Evolutionary conservation across 2,113 vertebrate genomes (phyloP), one percentile per base, ranked within the genome.

Genomic region (Agelaius tricolor): DNA sequence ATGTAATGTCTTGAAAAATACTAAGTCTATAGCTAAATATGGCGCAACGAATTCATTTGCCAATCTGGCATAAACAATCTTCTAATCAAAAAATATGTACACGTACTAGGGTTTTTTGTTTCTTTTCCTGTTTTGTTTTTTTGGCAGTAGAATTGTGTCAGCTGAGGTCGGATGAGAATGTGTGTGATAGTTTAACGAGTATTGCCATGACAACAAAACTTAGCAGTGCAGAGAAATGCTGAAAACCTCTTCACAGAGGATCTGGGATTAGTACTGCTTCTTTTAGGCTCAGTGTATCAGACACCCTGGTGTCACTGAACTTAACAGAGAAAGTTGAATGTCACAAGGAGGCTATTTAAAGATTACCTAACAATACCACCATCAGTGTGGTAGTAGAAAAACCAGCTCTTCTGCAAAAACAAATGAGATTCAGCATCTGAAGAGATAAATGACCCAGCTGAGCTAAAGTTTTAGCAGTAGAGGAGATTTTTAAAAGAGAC

Each of bases 81-180:
- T 49, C 31, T 41, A 74, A 74, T n/a, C 0, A 10, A 79, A 85
- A 85, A 59, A 3, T n/a, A 4, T 13, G 6, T 73, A 80, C 66
- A 35, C 0, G 2, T 47, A 54, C 12, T 16, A 20, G 23, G 1
- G 0, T 23, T 51, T 52, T n/a, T 41, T 30, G 14, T 13, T 43
- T 49, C 2, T 18, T 73, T 30, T 17, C 15, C 20, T 24, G 7
- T 41, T 35, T 43, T 31, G 3, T 6, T 2, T 17, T 67, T 54
- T 76, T 84, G 20, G 13, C 24, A 17, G 37, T 41, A 11, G 16
- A 67, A 15, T 18, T 75, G n/a, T 43, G 68, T 67, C 82, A 85
- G 0, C 44, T 85, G 62, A 87, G 44, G 11, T 57, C 7, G 15
- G 19, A 54, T 66, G n/a, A 73, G 63, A 88, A 72, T 1, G 6